Evolutionary conservation across 1,140 invertebrate species (phyloP).

Genomic region (Heliothis subflexa): DNA sequence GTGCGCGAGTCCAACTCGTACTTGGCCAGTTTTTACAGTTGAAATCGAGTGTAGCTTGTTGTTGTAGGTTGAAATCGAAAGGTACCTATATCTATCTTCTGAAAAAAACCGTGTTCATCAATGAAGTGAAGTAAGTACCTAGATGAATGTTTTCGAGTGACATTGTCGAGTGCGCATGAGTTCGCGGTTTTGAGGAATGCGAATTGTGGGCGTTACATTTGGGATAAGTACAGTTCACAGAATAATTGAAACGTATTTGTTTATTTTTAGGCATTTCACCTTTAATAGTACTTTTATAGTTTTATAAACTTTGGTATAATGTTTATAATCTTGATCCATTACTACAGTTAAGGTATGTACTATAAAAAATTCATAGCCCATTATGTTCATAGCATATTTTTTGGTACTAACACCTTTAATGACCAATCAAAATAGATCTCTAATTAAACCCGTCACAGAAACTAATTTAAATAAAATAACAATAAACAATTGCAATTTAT

Average conservation of each 20-base stretch:
- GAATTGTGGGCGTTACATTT: conserved; percentile 49
- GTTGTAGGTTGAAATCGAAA: too few relatives aligned
- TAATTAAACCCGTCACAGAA: background rate
- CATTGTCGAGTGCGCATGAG: conserved; percentile 51
- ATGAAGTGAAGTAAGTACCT: background rate
- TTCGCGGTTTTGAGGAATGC: conserved; percentile 60
- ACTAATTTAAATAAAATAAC: background rate
- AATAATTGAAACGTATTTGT: background rate
- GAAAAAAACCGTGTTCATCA: background rate
- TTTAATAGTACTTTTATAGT: too few relatives aligned
- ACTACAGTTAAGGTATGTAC: too few relatives aligned
- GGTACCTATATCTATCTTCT: too few relatives aligned
- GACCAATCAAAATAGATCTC: background rate
- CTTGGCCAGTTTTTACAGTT: too few relatives aligned
- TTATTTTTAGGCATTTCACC: too few relatives aligned
- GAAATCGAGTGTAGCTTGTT: too few relatives aligned
- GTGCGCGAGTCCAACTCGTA: too few relatives aligned
- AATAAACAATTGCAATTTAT: background rate
- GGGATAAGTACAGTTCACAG: background rate
- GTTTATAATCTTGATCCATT: too few relatives aligned
- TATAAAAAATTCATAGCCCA: too few relatives aligned
- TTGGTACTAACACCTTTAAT: background rate
- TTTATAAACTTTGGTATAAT: too few relatives aligned
- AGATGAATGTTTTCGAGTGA: background rate
- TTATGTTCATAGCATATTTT: too few relatives aligned